Evolutionary conservation across 2,888 invertebrate genomes (phyloP).

Genomic region (Cerastis leucographa): DNA sequence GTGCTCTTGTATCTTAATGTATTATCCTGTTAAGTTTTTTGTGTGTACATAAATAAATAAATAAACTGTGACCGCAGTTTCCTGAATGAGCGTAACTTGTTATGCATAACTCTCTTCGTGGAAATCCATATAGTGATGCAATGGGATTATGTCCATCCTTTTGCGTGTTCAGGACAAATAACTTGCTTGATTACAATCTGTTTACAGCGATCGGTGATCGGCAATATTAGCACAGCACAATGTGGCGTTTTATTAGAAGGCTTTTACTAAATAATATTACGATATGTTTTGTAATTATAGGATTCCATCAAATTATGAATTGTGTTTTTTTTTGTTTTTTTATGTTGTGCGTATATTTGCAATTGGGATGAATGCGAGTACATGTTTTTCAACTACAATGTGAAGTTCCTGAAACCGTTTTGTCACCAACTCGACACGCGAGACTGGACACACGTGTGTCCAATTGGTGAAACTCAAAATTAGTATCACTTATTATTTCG

Average conservation of each 20-base stretch:
- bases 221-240: not conserved
- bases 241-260: conserved; percentile 1
- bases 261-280: not conserved
- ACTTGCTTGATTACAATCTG: not conserved
- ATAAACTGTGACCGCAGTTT: not conserved
- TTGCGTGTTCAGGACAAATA: not conserved
- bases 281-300: not conserved
- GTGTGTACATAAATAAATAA: too few species aligned
- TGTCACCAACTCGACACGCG: too few species aligned
- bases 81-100: not conserved
- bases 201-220: not conserved
- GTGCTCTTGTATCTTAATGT: too few species aligned
- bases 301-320: not conserved
- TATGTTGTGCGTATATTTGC: not conserved
- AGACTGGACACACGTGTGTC: too few species aligned
- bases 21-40: too few species aligned
- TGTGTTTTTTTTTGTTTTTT: not conserved
- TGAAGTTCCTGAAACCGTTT: too few species aligned
- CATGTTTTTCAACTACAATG: not conserved
- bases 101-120: not conserved
- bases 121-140: not conserved
- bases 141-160: too few species aligned
- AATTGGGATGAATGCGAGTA: too few species aligned
- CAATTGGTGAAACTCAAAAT: too few species aligned
- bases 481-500: too few species aligned